phyloP scores from a whole-genome alignment of 2,113 vertebrate species.

The Xiphorhynchus elegans region DNA sequence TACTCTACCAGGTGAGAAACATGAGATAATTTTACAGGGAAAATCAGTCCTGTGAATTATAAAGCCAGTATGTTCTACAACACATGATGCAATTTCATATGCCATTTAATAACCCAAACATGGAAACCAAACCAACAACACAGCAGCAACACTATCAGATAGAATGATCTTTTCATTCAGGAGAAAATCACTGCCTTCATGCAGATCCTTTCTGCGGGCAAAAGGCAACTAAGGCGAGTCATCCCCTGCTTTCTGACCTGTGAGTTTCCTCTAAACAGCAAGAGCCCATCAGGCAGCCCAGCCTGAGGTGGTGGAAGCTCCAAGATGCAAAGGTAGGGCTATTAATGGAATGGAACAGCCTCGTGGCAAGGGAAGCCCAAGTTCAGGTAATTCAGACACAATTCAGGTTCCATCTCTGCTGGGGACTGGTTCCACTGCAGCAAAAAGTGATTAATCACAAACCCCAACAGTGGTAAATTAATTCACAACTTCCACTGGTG shows the following conservation, averaged over 20 bases:
- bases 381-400: not conserved
- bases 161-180: not conserved
- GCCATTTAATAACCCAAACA: not conserved
- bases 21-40: not conserved
- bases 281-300: not conserved
- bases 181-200: not conserved
- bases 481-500: not conserved
- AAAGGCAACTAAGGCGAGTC: not conserved
- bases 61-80: not conserved
- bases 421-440: not conserved
- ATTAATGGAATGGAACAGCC: not conserved
- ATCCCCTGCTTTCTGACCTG: not conserved
- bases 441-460: not conserved
- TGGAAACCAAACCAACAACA: not conserved
- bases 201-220: not conserved
- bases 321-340: not conserved
- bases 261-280: not conserved
- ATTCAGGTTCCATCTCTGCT: not conserved
- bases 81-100: not conserved
- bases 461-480: not conserved
- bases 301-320: not conserved
- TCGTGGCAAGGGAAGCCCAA: not conserved
- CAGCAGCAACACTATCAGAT: not conserved
- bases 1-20: not conserved
- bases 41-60: not conserved